These are phyloP conservation scores for Volucella inanis DNA, from an alignment of 2,888 invertebrate genomes.

Conservation along the genomic window DNA sequence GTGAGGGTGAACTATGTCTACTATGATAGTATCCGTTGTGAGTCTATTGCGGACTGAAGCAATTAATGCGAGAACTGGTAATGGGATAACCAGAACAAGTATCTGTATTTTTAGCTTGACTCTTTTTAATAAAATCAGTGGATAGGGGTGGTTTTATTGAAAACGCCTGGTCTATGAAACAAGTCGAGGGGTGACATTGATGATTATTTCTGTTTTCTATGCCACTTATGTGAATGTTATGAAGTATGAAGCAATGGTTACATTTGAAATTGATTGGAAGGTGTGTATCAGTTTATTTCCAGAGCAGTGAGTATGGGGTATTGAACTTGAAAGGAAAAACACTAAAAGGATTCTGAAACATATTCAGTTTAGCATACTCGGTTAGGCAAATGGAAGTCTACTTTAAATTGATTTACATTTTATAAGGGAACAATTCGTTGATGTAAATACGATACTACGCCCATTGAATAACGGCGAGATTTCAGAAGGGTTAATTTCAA, in stretches of 20 bases:
- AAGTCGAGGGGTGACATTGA: not conserved
- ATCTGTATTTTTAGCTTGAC: slow-evolving; percentile 59
- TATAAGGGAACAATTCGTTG: too few relatives aligned
- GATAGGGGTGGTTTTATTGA: not conserved
- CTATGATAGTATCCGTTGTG: not conserved
- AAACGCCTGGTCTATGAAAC: not conserved
- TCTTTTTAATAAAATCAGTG: slow-evolving; percentile 47
- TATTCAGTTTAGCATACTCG: too few relatives aligned
- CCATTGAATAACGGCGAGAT: too few relatives aligned
- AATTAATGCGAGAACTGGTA: slow-evolving; percentile 55
- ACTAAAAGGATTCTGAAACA: too few relatives aligned
- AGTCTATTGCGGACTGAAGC: slow-evolving; percentile 33
- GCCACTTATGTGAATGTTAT: not conserved
- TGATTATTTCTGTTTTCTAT: slow-evolving; percentile 28
- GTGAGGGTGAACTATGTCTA: not conserved
- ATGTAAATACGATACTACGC: too few relatives aligned
- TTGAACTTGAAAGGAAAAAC: too few relatives aligned
- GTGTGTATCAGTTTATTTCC: not conserved
- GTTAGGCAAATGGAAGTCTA: too few relatives aligned
- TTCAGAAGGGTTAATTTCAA: too few relatives aligned
- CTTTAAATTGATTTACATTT: too few relatives aligned
- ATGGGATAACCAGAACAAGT: slow-evolving; percentile 35
- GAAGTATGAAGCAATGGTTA: not conserved
- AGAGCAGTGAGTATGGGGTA: too few relatives aligned
- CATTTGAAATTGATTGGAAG: slow-evolving; percentile 2